These are phyloP conservation scores for Mnemiopsis leidyi DNA, from an alignment of 37 sponge, comb jelly and placozoan genomes.

Conservation along the genomic window DNA sequence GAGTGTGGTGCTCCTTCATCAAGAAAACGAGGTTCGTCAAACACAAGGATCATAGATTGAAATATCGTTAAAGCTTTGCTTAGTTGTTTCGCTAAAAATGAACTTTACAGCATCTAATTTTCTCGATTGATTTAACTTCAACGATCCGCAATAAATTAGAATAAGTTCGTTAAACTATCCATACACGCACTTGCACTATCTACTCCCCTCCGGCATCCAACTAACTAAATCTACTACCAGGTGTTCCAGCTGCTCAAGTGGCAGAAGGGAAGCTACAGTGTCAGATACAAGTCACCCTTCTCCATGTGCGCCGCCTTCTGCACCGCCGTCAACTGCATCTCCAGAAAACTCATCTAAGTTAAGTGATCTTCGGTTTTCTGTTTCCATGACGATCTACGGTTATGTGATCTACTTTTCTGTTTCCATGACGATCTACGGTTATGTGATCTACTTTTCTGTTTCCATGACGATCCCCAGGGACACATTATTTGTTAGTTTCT, in stretches of 20 bases:
- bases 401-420: neutral
- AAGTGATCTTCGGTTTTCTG: no score
- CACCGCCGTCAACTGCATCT: conserved; percentile 63
- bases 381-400: neutral
- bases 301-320: conserved; percentile 65
- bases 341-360: conserved; percentile 37
- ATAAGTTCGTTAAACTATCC: no score
- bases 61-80: no score
- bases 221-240: no score
- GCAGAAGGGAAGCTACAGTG: conserved; percentile 62
- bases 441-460: neutral
- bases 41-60: neutral
- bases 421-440: neutral
- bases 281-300: conserved; percentile 61
- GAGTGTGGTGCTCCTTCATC: conserved; percentile 28
- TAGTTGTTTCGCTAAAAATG: no score
- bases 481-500: no score
- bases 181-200: no score
- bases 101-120: no score
- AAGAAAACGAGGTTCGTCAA: neutral
- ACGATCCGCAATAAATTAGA: no score
- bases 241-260: conserved; percentile 39
- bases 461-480: neutral
- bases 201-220: no score
- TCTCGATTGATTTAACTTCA: no score